A percentile compares a stretch with the other conserved stretches of the same genome.
phyloP scores from a whole-genome alignment of 2,113 vertebrate species.

The Lepus timidus region DNA sequence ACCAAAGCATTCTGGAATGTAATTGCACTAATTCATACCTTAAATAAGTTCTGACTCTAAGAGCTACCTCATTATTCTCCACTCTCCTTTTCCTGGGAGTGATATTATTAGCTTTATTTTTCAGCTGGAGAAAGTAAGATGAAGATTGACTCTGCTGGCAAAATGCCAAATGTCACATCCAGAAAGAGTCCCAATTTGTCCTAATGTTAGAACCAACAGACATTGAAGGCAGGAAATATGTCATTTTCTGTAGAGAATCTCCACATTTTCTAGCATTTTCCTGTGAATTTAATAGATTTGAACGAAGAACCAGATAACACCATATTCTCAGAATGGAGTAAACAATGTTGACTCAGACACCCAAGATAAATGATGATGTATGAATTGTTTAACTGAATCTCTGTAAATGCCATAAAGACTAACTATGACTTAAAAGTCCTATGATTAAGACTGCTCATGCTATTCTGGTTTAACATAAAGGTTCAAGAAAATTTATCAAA shows the following conservation, averaged over 20 bases:
- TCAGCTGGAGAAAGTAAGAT: neutral
- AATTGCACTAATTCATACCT: neutral
- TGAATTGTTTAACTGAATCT: neutral
- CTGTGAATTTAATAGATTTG: constrained; percentile 54
- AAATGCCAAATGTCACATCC: constrained; percentile 43
- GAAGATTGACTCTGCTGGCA: constrained; percentile 54
- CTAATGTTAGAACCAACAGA: constrained; percentile 63
- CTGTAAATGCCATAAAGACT: constrained; percentile 2
- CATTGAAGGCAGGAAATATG: constrained; percentile 50
- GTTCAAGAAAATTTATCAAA: neutral
- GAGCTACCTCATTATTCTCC: neutral
- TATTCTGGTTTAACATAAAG: constrained; percentile 14
- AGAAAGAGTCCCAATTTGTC: constrained; percentile 57
- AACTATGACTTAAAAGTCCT: constrained; percentile 9
- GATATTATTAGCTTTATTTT: constrained; percentile 58
- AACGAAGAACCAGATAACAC: constrained; percentile 8
- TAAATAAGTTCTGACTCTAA: neutral
- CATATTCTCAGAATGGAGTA: neutral
- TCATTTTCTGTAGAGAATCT: constrained; percentile 57
- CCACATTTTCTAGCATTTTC: neutral
- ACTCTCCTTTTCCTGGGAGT: neutral
- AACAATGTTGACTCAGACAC: constrained; percentile 34
- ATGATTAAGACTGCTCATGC: neutral
- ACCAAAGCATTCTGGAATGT: neutral
- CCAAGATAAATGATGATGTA: constrained; percentile 46